These are phyloP conservation scores for Cheirogaleus major DNA, from an alignment of 2,797 vertebrate species.

Conservation along the genomic window DNA sequence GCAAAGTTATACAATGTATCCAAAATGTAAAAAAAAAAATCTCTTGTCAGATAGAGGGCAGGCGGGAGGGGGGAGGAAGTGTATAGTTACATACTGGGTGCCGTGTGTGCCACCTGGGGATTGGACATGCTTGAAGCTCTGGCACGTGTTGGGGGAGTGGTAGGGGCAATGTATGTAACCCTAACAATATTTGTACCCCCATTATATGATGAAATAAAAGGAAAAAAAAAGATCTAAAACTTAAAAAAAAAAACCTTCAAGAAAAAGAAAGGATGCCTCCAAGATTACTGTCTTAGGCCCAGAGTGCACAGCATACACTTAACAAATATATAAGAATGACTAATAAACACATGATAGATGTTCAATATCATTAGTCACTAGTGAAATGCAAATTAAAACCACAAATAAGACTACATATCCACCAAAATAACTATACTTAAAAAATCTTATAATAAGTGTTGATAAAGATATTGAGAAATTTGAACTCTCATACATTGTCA, in stretches of 20 bases:
- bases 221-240: no score
- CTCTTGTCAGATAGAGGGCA: no score
- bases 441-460: neutral
- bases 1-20: no score
- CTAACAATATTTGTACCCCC: no score
- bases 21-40: no score
- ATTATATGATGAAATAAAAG: no score
- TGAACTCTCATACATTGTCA: neutral
- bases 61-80: no score
- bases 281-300: neutral
- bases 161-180: no score
- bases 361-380: neutral
- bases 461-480: neutral
- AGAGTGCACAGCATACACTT: neutral
- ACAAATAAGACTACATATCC: neutral
- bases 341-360: neutral
- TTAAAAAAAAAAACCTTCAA: neutral
- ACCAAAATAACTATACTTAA: neutral
- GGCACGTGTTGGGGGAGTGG: no score
- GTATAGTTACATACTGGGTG: no score
- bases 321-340: neutral
- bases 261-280: neutral
- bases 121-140: no score
- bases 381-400: neutral
- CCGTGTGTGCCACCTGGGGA: no score